phyloP scores from a whole-genome alignment of 2,888 invertebrate genomes.

The Nymphalis urticae region DNA sequence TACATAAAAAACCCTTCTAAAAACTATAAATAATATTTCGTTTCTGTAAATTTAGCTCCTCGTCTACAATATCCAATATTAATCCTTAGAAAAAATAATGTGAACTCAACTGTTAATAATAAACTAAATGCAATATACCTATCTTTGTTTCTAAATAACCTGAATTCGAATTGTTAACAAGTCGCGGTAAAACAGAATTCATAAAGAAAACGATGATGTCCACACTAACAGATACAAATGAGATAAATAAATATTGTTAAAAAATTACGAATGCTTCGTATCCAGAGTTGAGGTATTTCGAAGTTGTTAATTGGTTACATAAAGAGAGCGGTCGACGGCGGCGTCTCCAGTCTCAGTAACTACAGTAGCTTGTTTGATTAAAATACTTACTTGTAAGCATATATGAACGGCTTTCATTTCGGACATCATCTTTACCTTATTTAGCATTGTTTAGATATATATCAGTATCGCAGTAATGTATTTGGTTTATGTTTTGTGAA shows the following conservation, averaged over 20 bases:
- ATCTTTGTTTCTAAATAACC: conserved; percentile 11
- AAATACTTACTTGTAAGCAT: conserved; percentile 17
- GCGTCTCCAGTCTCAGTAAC: conserved; percentile 44
- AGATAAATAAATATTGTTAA: conserved; percentile 38
- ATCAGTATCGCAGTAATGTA: not conserved
- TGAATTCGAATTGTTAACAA: conserved; percentile 21
- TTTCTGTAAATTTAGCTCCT: too few relatives aligned
- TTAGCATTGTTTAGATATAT: not conserved
- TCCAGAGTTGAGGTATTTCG: conserved; percentile 47
- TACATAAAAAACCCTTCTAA: too few relatives aligned
- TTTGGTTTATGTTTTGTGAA: not conserved
- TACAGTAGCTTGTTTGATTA: conserved; percentile 57
- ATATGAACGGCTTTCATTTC: conserved; percentile 9
- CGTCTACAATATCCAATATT: too few relatives aligned
- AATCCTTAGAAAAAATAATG: too few relatives aligned
- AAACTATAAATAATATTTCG: too few relatives aligned
- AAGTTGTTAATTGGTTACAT: conserved; percentile 60
- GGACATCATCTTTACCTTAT: not conserved
- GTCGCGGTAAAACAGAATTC: conserved; percentile 25
- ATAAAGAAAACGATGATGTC: conserved; percentile 35
- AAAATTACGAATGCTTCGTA: conserved; percentile 47
- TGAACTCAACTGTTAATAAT: too few relatives aligned
- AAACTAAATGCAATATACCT: not conserved
- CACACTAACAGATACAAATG: conserved; percentile 36
- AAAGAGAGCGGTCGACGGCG: conserved; percentile 50